Percentiles rank a stretch among this genome's conserved stretches.
phyloP scores from a whole-genome alignment of 2,797 vertebrate genomes.

The Delichon dasypus region DNA sequence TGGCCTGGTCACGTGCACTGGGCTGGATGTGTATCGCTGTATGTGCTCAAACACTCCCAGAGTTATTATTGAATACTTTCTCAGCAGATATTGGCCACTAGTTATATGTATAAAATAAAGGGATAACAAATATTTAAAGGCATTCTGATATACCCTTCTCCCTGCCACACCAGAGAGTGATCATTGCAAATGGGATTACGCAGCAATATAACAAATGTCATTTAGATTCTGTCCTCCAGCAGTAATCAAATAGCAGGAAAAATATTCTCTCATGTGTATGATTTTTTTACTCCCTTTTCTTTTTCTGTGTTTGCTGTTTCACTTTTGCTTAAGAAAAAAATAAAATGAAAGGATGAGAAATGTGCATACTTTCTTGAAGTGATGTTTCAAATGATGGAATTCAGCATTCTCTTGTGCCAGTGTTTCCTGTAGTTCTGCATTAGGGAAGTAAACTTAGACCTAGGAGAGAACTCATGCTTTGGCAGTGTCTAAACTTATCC shows the following conservation, averaged over 20 bases:
- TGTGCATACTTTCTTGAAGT: neutral
- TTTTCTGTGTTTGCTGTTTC: neutral
- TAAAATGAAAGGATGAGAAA: neutral
- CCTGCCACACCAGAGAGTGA: neutral
- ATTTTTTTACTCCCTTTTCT: fast-evolving
- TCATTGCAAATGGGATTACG: conserved; percentile 23
- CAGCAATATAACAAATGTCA: conserved; percentile 30
- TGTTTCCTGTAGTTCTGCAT: neutral
- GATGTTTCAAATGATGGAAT: neutral
- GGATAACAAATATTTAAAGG: neutral
- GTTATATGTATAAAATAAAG: neutral
- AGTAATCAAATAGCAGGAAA: neutral
- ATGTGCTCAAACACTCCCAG: neutral
- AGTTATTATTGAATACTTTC: neutral
- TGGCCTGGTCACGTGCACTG: neutral
- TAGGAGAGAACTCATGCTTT: neutral
- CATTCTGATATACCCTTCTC: neutral
- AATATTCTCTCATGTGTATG: neutral
- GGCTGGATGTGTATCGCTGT: neutral
- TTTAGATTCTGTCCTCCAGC: conserved; percentile 18
- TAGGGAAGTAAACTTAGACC: neutral
- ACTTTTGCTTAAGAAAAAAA: neutral
- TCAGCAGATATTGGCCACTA: neutral
- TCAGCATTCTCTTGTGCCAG: neutral
- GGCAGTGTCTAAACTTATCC: neutral